A percentile compares a stretch with the other conserved stretches of the same genome.
These are phyloP conservation scores for Zoanthus gigantus DNA, from an alignment of 92 coral and sea anemone genomes.

Conservation along the genomic window DNA sequence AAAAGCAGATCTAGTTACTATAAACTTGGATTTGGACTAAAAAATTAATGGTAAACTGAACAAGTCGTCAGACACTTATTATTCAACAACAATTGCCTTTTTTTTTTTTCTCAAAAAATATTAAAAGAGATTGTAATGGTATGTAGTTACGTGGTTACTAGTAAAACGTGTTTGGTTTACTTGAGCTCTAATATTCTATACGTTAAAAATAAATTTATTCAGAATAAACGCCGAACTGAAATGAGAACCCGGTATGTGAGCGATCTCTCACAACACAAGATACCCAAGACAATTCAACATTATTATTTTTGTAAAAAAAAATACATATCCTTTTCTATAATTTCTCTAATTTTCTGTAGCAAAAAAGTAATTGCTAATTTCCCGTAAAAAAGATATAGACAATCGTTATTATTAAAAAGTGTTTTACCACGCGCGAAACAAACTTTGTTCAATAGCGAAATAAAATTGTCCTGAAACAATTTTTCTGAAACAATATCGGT, in stretches of 20 bases:
- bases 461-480: background rate
- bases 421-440: background rate
- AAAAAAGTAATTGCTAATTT: background rate
- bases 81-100: too few species aligned
- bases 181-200: background rate
- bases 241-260: background rate
- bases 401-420: background rate
- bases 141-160: too few species aligned
- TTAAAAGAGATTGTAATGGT: too few species aligned
- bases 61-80: too few species aligned
- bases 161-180: background rate
- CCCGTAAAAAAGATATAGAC: background rate
- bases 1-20: too few species aligned
- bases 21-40: too few species aligned
- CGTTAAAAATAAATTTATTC: background rate
- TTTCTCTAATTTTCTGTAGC: background rate
- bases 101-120: too few species aligned
- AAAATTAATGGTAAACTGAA: too few species aligned
- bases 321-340: background rate
- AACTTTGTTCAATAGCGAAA: constrained; percentile 3
- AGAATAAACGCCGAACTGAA: background rate
- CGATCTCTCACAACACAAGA: background rate
- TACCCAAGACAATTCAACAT: background rate
- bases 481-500: background rate
- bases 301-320: too few species aligned